phyloP scores from a whole-genome alignment of 2,888 invertebrate species.

The Napeogenes sylphis region DNA sequence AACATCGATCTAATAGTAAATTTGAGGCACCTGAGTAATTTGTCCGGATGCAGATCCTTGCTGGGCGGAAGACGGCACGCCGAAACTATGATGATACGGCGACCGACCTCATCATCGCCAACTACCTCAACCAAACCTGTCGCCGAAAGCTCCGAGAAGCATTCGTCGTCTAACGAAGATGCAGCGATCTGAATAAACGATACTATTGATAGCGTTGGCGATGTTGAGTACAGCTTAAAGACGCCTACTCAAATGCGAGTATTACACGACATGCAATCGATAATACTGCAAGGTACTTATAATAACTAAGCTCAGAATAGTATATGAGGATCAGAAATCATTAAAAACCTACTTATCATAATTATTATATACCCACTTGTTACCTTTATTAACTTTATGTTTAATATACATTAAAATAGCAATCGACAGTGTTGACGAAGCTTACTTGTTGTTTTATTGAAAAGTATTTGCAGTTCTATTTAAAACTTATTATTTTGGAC shows the following conservation, averaged over 20 bases:
- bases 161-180: constrained; percentile 48
- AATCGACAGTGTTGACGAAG: background rate
- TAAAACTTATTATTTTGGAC: background rate
- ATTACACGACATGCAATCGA: background rate
- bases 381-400: background rate
- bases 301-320: background rate
- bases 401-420: background rate
- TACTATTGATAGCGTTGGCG: background rate
- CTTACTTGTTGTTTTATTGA: background rate
- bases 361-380: background rate
- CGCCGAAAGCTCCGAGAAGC: constrained; percentile 52
- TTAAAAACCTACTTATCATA: background rate
- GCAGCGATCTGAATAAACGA: constrained; percentile 45
- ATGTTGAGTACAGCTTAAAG: background rate
- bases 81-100: constrained; percentile 97
- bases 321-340: background rate
- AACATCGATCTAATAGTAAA: background rate
- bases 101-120: constrained; percentile 84
- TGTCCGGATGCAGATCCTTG: constrained; percentile 82
- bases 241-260: background rate
- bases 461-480: background rate
- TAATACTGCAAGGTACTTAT: background rate
- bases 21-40: constrained; percentile 54
- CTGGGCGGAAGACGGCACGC: constrained; percentile 90
- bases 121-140: constrained; percentile 78